Evolutionary conservation across 2,888 invertebrate species (phyloP).

Genomic region (Xanthorhoe designata): DNA sequence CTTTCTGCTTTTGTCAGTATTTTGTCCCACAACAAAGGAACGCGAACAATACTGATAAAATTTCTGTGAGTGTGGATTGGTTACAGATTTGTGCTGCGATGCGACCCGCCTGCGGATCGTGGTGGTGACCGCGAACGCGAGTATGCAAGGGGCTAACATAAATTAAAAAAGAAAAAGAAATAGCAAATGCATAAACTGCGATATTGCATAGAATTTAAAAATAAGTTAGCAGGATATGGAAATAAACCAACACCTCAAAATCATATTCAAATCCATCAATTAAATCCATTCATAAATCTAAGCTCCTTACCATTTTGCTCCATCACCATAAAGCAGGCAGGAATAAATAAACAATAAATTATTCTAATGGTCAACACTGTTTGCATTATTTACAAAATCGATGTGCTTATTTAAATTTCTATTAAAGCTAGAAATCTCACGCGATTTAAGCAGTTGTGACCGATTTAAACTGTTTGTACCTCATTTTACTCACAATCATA

Average conservation of each 20-base stretch:
- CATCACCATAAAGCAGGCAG: slow-evolving; percentile 36
- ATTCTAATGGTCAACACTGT: slow-evolving; percentile 37
- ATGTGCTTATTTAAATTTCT: slow-evolving; percentile 16
- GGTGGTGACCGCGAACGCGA: too few relatives aligned
- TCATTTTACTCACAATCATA: not conserved
- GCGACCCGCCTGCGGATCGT: too few relatives aligned
- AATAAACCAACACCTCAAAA: slow-evolving; percentile 18
- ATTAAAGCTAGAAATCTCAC: slow-evolving; percentile 7
- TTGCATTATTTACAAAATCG: slow-evolving; percentile 37
- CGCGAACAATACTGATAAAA: too few relatives aligned
- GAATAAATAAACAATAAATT: slow-evolving; percentile 43
- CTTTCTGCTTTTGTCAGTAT: too few relatives aligned
- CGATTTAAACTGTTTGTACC: not conserved
- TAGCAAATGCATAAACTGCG: too few relatives aligned
- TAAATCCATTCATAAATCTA: slow-evolving; percentile 27
- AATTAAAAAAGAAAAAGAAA: too few relatives aligned
- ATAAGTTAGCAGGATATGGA: too few relatives aligned
- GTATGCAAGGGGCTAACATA: too few relatives aligned
- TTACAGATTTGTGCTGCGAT: too few relatives aligned
- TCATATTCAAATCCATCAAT: slow-evolving; percentile 15
- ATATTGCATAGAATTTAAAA: too few relatives aligned
- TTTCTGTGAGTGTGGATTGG: too few relatives aligned
- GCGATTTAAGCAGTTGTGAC: not conserved
- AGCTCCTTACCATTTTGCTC: slow-evolving; percentile 31
- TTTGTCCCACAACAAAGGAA: too few relatives aligned